A percentile compares a stretch with the other conserved stretches of the same genome.
Conservation (phyloP, 2,113 vertebrate genomes). For the Anseranas semipalmata region DNA sequence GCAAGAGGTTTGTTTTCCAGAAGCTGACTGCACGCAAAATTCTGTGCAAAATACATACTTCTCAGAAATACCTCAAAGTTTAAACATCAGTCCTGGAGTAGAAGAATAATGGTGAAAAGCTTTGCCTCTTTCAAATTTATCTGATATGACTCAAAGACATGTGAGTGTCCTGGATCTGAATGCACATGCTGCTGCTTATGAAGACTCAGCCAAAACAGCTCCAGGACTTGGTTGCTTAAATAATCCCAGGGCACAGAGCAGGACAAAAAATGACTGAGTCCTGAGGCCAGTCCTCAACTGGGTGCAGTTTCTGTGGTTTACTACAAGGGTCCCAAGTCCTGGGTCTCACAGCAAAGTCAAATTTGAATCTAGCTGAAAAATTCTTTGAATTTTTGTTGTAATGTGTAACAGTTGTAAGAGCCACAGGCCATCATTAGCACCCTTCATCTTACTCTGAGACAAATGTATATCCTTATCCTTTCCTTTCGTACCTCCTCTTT, state of each 20-base stretch:
- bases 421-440: neutral
- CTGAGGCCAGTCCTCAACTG: neutral
- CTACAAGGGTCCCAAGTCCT: accelerated
- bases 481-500: neutral
- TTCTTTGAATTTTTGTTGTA: neutral
- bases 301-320: neutral
- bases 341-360: neutral
- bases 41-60: neutral
- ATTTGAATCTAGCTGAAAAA: neutral
- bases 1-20: neutral
- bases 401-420: neutral
- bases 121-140: neutral
- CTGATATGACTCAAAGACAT: accelerated
- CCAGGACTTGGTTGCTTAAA: neutral
- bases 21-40: neutral
- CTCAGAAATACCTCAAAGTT: neutral
- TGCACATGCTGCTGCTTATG: accelerated
- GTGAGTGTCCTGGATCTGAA: neutral
- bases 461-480: neutral
- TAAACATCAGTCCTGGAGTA: neutral
- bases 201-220: neutral
- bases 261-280: neutral
- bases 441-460: neutral
- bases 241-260: neutral
- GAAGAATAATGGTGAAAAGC: neutral